Evolutionary conservation across 2,113 vertebrate species (phyloP).

Genomic region (Anoplopoma fimbria): DNA sequence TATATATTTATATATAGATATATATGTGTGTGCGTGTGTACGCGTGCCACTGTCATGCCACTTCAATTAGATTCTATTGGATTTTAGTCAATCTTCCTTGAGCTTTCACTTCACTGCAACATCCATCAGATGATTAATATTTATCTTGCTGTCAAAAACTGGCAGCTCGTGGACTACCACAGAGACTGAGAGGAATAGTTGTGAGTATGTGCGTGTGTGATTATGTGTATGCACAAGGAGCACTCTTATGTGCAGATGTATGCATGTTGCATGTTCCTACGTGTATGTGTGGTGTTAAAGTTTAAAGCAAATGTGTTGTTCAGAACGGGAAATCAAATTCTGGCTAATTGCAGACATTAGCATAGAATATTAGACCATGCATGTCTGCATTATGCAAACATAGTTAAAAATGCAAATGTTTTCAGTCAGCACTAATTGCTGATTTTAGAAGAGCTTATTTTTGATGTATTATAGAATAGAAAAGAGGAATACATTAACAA

Average conservation of each 20-base stretch:
- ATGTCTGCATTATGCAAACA: constrained; percentile 55
- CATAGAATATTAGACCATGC: constrained; percentile 23
- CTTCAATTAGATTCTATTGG: constrained; percentile 81
- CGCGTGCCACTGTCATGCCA: constrained; percentile 19
- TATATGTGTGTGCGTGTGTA: no score
- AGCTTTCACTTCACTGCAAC: constrained; percentile 77
- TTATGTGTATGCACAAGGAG: not conserved
- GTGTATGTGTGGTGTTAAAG: constrained; percentile 31
- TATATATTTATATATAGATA: no score
- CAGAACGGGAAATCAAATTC: constrained; percentile 27
- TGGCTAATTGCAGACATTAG: constrained; percentile 45
- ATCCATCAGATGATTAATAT: constrained; percentile 79
- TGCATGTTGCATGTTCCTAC: not conserved
- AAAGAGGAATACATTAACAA: constrained; percentile 21
- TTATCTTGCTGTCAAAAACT: constrained; percentile 81
- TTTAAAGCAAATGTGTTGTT: constrained; percentile 16
- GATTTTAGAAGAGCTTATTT: constrained; percentile 28
- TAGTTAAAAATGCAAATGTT: constrained; percentile 53
- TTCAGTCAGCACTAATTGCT: constrained; percentile 33
- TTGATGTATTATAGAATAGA: constrained; percentile 29
- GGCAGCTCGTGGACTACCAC: constrained; percentile 62
- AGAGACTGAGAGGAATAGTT: constrained; percentile 35
- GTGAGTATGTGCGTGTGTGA: not conserved
- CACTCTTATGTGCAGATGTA: not conserved
- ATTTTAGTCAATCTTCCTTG: constrained; percentile 84